Conservation (phyloP, 2,888 invertebrate species). For the Dugesia japonica region DNA sequence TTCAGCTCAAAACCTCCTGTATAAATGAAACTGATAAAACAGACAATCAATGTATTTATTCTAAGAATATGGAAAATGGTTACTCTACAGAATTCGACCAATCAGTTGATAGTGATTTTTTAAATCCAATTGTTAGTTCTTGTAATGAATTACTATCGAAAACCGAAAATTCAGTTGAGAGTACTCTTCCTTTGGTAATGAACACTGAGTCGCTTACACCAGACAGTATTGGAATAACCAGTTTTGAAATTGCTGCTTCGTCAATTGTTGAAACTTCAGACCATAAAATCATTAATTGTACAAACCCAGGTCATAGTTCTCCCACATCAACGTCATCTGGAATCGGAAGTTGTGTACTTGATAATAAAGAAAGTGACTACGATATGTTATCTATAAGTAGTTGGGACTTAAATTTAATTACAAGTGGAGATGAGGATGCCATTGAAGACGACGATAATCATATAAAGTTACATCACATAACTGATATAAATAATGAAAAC, state of each 20-base stretch:
- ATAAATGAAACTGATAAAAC: not conserved
- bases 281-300: not conserved
- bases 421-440: not conserved
- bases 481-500: not conserved
- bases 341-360: not conserved
- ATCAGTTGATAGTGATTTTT: not conserved
- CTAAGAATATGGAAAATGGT: not conserved
- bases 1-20: not conserved
- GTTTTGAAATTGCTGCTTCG: not conserved
- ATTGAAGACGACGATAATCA: not conserved
- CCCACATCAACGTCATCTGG: not conserved
- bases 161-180: not conserved
- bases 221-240: not conserved
- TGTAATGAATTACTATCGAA: not conserved
- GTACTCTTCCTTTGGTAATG: not conserved
- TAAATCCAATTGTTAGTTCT: not conserved
- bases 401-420: not conserved
- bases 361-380: conserved; percentile 10
- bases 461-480: not conserved
- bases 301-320: not conserved
- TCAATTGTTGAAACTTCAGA: not conserved
- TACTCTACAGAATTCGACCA: not conserved
- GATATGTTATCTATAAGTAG: not conserved
- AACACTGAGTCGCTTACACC: not conserved
- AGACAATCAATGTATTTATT: not conserved